phyloP scores from a whole-genome alignment of 2,797 vertebrate species.

The Steatocranus sp. region DNA sequence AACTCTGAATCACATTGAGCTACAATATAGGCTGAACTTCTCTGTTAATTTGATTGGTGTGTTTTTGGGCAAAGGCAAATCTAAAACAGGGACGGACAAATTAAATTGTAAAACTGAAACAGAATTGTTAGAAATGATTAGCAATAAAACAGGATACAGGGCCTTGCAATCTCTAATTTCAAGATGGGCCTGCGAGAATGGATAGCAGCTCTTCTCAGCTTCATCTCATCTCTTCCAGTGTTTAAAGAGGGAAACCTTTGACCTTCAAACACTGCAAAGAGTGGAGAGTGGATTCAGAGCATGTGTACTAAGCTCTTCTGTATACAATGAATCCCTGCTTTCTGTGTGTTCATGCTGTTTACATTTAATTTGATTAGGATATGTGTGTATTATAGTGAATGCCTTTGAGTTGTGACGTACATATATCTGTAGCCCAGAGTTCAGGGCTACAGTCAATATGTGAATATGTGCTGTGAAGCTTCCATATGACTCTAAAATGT shows the following conservation, averaged over 20 bases:
- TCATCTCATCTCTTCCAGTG: constrained; percentile 9
- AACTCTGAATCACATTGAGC: constrained; percentile 5
- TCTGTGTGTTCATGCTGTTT: constrained; percentile 46
- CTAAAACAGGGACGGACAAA: constrained; percentile 23
- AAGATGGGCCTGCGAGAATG: background rate
- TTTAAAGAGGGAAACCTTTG: constrained; percentile 45
- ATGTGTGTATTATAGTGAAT: constrained; percentile 36
- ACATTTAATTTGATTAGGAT: constrained; percentile 52
- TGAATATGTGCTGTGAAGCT: background rate
- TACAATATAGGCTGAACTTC: background rate
- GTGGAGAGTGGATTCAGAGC: constrained; percentile 42
- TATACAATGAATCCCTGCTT: constrained; percentile 30
- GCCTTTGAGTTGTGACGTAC: background rate
- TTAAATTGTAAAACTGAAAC: constrained; percentile 9
- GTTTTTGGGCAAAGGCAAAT: constrained; percentile 21
- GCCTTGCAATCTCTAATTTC: background rate
- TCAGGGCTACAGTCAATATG: background rate
- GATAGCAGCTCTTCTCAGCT: background rate
- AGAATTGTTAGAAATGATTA: constrained; percentile 4
- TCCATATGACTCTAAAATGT: background rate
- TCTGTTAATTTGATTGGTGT: constrained; percentile 16
- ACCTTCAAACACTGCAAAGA: constrained; percentile 56
- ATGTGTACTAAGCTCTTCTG: constrained; percentile 51
- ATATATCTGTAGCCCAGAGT: background rate
- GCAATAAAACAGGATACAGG: constrained; percentile 11